Percentiles rank a stretch among this genome's conserved stretches.
Conservation (phyloP, 2,113 vertebrate genomes). For the Gavialis gangeticus region DNA sequence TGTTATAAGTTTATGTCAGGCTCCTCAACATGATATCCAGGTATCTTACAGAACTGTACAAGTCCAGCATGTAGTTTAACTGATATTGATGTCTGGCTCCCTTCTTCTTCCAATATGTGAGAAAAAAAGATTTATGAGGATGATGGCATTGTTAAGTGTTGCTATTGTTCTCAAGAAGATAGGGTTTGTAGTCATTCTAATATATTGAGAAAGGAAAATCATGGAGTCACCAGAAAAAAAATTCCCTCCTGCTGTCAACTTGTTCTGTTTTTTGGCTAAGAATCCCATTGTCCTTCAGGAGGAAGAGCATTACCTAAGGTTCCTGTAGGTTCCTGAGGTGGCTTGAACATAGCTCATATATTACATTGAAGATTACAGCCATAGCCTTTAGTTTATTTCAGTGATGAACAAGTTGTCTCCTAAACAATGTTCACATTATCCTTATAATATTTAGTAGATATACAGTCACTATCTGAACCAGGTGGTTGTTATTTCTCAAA, state of each 20-base stretch:
- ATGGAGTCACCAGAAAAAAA: slow-evolving; percentile 15
- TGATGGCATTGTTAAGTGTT: background rate
- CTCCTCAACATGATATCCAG: background rate
- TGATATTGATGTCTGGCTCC: background rate
- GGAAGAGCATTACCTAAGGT: background rate
- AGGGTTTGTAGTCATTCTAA: background rate
- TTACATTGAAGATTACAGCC: slow-evolving; percentile 5
- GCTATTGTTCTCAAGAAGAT: background rate
- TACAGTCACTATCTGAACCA: slow-evolving; percentile 23
- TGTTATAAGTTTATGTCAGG: background rate
- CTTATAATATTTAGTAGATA: background rate
- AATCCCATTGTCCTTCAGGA: background rate
- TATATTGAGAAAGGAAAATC: background rate
- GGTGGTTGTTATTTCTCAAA: background rate
- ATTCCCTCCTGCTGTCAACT: slow-evolving; percentile 17
- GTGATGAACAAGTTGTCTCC: slow-evolving; percentile 30
- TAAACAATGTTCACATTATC: slow-evolving; percentile 41
- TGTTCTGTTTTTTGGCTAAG: background rate
- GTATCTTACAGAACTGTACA: background rate
- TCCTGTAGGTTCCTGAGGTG: slow-evolving; percentile 15
- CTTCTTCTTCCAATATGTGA: background rate
- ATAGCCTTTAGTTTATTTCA: slow-evolving; percentile 12
- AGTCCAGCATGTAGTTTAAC: background rate
- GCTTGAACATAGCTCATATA: slow-evolving; percentile 46
- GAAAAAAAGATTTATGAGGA: background rate